Base-by-base conservation (phyloP, 2,797 vertebrate genomes). In the Pogoniulus pusillus region DNA sequence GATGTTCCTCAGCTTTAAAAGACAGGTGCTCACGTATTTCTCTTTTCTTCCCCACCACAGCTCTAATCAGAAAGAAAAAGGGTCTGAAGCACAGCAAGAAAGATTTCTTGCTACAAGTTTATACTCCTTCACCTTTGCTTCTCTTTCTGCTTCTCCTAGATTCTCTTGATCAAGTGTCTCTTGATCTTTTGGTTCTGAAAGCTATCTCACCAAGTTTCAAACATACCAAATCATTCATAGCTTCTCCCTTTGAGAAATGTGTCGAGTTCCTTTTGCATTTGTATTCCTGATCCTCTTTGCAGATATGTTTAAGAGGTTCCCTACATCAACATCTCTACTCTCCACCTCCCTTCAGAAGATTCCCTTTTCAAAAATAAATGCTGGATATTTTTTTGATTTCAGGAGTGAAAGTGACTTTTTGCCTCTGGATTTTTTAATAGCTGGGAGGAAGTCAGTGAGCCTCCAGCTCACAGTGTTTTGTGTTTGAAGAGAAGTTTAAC, bases 141-240 rank as follows among this genome's bases (percentile, higher is more conserved):
- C 65, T 85, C 59, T 83, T 87, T 89, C 47, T 84, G 29, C n/a
- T n/a, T 82, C 65, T 86, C 37, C 30, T 58, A 59, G 30, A 78
- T 65, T 82, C 45, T n/a, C 88, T 94, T 90, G 91, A 96, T 90
- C 88, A 93, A 82, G 39, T 73, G 16, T 26, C 47, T 76, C 91
- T 94, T 94, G 81, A 95, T 95, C 83, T 90, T 90, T 80, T 4
- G 1, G 34, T 89, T 91, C 62, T 82, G 62, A 59, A 93, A 90
- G 62, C 77, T 75, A 59, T 88, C 66, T 69, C 30, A 72, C 8
- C 37, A 78, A 69, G 39, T 85, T 95, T 93, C 86, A 93, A 89
- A 77, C 19, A 22, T 66, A 91, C 35, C 70, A 12, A 75, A 2
- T 91, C 59, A 85, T 45, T 91, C 72, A 51, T 70, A 90, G 30